Evolutionary conservation across 2,113 vertebrate genomes (phyloP).

Genomic region (Oplegnathus fasciatus): DNA sequence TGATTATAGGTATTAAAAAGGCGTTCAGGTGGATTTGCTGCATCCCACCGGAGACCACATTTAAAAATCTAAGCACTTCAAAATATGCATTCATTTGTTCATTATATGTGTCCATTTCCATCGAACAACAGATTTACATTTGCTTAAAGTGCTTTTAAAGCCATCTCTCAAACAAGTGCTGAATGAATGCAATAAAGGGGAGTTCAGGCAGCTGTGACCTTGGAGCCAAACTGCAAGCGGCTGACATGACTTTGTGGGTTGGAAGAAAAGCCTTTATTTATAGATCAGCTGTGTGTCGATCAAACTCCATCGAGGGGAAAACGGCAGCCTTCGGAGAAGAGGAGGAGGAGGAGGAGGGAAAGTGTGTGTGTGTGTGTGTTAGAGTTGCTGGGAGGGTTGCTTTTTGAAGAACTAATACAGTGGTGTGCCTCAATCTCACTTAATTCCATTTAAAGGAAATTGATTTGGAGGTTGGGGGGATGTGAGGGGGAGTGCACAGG

Average conservation of each 20-base stretch:
- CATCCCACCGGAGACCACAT: background rate
- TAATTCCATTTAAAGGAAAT: conserved; percentile 87
- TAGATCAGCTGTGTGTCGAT: conserved; percentile 93
- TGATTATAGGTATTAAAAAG: conserved; percentile 44
- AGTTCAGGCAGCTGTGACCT: conserved; percentile 90
- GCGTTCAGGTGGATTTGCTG: conserved; percentile 29
- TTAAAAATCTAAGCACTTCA: conserved; percentile 15
- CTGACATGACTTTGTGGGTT: conserved; percentile 87
- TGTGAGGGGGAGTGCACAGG: conserved; percentile 4
- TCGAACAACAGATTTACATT: conserved; percentile 49
- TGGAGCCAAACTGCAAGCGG: conserved; percentile 89
- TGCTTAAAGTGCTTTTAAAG: conserved; percentile 55
- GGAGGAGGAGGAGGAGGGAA: conserved; percentile 1
- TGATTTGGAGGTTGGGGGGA: conserved; percentile 77
- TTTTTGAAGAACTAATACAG: conserved; percentile 84
- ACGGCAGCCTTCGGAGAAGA: conserved; percentile 42
- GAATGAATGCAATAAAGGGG: conserved; percentile 44
- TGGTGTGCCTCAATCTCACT: conserved; percentile 81
- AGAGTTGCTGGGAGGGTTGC: conserved; percentile 62
- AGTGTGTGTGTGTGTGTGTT: conserved; percentile 23
- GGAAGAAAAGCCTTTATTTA: conserved; percentile 92
- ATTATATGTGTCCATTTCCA: conserved; percentile 44
- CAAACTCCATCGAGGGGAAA: conserved; percentile 84
- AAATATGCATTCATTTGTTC: conserved; percentile 37
- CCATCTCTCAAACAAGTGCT: conserved; percentile 42